phyloP scores from a whole-genome alignment of 2,888 invertebrate genomes.

The Dexiosoma caninum region DNA sequence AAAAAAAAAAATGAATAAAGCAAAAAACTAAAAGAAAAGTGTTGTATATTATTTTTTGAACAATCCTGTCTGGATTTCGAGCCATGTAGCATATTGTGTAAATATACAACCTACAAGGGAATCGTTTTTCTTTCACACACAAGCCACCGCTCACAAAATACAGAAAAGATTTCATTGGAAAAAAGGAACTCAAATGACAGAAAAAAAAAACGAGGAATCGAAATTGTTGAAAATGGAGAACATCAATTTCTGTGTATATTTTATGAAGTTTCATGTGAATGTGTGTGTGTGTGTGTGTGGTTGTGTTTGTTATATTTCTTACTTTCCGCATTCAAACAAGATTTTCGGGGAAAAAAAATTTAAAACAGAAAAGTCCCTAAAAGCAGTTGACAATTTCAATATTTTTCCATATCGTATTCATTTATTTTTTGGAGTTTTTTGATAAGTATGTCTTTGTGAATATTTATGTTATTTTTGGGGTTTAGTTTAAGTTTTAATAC shows the following conservation, averaged over 20 bases:
- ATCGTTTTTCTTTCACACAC: conserved; percentile 33
- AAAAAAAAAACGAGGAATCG: not conserved
- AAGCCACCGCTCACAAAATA: not conserved
- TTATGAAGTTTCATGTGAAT: conserved; percentile 30
- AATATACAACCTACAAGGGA: conserved; percentile 55
- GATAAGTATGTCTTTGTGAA: conserved; percentile 17
- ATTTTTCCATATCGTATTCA: not conserved
- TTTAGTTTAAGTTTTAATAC: conserved; percentile 38
- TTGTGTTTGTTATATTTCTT: not conserved
- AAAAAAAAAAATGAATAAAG: not conserved
- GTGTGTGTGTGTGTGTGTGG: no score
- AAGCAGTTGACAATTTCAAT: conserved; percentile 46
- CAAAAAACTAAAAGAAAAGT: conserved; percentile 27
- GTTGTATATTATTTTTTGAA: conserved; percentile 42
- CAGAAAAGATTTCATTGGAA: conserved; percentile 26
- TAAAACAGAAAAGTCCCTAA: conserved; percentile 7
- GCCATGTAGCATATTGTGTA: conserved; percentile 51
- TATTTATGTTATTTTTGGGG: conserved; percentile 45
- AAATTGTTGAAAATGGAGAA: conserved; percentile 30
- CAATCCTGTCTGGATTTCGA: conserved; percentile 43
- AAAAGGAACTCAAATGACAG: not conserved
- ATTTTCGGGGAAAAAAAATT: not conserved
- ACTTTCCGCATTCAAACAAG: not conserved
- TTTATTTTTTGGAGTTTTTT: not conserved
- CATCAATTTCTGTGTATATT: conserved; percentile 46